Evolutionary conservation across 37 sponge, comb jelly and placozoan genomes (phyloP), one percentile per base, ranked within the genome.

Genomic region (Beroe forskalii): DNA sequence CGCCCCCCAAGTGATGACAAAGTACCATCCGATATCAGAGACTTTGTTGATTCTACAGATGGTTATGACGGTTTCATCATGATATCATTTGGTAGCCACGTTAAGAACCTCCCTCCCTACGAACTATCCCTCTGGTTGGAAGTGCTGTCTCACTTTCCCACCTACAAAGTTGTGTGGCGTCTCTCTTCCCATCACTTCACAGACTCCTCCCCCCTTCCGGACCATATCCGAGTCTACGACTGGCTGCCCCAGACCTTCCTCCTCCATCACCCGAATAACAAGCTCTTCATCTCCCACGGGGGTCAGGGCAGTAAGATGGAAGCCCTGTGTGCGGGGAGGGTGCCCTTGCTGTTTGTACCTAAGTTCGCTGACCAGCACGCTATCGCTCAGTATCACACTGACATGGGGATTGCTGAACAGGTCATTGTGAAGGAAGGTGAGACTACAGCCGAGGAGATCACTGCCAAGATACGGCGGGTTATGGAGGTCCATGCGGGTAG

Each of bases 71-170:
- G 55, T 17, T 80, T 80, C 31, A 80, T 80, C 31, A 20, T 80
- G 30, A 80, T 80, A 1, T 80, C 86, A n/a, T 80, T 80, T 80
- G 86, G 86, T 24, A 80, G 86, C 40, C 86, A 30, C 30, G n/a
- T 80, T 35, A 12, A 41, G 23, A 12, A 27, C 19, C 24, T 80
- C 20, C 72, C 38, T 6, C 30, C 12, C 24, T 25, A 43, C n/a
- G 86, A 80, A 25, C 48, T 44, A 38, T 1, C 28, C 38, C 86
- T 80, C 9, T 80, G 86, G 86, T 22, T 80, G 27, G 23, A 41
- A 42, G 86, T 43, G 1, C 42, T 80, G 28, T 80, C 86, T n/a
- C 28, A 35, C 4, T 25, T 80, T 1, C 86, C 86, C 24, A 48
- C 55, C 55, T 80, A 80, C 86, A 38, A 20, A 24, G 86, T 80